Percentiles rank a stretch among this genome's conserved stretches.
Conservation (phyloP, 2,113 vertebrate species). For the Prinia subflava region DNA sequence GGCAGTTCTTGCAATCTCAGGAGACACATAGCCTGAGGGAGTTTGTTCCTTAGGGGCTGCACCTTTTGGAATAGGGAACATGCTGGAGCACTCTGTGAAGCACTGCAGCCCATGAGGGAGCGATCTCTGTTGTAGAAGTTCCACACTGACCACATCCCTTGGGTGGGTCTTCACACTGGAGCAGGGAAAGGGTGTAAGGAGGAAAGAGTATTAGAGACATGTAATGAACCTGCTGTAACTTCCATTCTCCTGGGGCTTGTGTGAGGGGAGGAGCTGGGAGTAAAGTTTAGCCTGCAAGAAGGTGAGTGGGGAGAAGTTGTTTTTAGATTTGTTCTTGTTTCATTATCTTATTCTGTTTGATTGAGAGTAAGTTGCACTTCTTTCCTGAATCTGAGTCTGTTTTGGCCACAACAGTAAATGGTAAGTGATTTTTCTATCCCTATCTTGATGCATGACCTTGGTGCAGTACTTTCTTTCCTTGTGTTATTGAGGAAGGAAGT, state of each 20-base stretch:
- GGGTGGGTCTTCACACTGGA: too few species aligned
- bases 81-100: background rate
- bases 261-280: background rate
- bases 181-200: background rate
- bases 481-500: background rate
- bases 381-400: background rate
- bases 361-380: background rate
- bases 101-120: background rate
- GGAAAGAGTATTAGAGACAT: background rate
- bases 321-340: background rate
- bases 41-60: background rate
- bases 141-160: background rate
- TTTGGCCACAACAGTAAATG: rapidly evolving
- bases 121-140: rapidly evolving
- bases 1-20: background rate
- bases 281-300: background rate
- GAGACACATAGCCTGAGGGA: background rate
- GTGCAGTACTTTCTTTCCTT: background rate
- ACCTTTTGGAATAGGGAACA: background rate
- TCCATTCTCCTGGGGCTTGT: too few species aligned
- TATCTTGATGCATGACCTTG: background rate
- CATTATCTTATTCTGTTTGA: background rate
- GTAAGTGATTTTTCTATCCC: background rate
- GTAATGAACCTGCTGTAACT: background rate
- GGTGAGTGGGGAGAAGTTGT: rapidly evolving